phyloP scores from a whole-genome alignment of 2,888 invertebrate genomes.

The Ichneumoninae sp. region DNA sequence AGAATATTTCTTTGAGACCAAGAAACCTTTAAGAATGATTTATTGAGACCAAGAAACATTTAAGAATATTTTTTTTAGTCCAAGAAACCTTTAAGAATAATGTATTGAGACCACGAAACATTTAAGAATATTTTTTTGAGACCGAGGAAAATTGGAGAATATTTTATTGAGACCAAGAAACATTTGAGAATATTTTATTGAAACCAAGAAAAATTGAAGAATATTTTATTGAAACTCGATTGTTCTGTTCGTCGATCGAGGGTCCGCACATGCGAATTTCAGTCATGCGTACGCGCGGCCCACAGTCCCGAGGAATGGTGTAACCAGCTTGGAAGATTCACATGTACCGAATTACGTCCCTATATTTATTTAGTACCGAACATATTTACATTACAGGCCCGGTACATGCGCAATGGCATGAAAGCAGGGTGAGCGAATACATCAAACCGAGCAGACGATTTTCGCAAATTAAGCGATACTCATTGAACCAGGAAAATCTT shows the following conservation, averaged over 20 bases:
- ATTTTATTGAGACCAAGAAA: too few relatives aligned
- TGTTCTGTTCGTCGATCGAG: slow-evolving; percentile 43
- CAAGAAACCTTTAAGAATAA: background rate
- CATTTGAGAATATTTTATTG: too few relatives aligned
- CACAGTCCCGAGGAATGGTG: slow-evolving; percentile 75
- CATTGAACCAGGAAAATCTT: too few relatives aligned
- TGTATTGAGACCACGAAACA: background rate
- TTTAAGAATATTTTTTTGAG: background rate
- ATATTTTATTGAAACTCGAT: too few relatives aligned
- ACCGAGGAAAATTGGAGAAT: too few relatives aligned
- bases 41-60: background rate
- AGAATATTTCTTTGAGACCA: too few relatives aligned
- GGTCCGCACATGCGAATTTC: slow-evolving; percentile 28
- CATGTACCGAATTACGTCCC: slow-evolving; percentile 83
- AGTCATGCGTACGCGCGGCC: slow-evolving; percentile 30
- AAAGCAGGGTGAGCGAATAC: background rate
- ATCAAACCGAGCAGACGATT: background rate
- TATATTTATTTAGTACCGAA: slow-evolving; percentile 80
- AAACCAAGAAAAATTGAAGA: too few relatives aligned
- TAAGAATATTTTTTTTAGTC: background rate
- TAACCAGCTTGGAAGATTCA: slow-evolving; percentile 81
- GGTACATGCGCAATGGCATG: slow-evolving; percentile 70
- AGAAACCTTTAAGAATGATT: background rate
- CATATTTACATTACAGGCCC: slow-evolving; percentile 80
- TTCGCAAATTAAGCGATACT: background rate